A percentile compares a stretch with the other conserved stretches of the same genome.
Evolutionary conservation across 1,140 invertebrate species (phyloP).

Genomic region (Monochamus saltuarius): DNA sequence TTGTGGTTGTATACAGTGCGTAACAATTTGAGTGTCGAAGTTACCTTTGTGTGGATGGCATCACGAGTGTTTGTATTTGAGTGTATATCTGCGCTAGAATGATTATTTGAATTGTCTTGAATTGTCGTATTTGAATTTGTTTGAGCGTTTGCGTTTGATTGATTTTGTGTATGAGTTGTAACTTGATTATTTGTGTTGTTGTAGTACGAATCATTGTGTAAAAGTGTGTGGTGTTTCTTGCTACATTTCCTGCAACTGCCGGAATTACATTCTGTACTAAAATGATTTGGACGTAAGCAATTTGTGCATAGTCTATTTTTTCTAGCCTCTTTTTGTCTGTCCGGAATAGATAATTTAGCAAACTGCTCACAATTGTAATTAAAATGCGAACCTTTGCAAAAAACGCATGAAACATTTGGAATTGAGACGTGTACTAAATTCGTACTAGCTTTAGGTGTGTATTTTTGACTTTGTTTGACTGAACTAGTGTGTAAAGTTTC

Average conservation of each 20-base stretch:
- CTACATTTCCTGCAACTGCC: too few species aligned
- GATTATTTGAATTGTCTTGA: constrained; percentile 8
- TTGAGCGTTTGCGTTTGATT: not conserved
- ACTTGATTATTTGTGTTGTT: not conserved
- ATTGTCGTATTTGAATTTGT: not conserved
- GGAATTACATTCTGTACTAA: constrained; percentile 5
- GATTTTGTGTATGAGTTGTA: not conserved
- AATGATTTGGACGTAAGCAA: constrained; percentile 17
- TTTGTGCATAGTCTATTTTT: not conserved
- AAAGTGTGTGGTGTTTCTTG: too few species aligned
- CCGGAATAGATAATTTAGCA: constrained; percentile 7
- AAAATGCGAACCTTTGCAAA: constrained; percentile 7
- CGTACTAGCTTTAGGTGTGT: not conserved
- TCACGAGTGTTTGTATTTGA: too few species aligned
- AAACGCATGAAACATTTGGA: not conserved
- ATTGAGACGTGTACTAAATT: not conserved
- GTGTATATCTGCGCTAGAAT: not conserved
- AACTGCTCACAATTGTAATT: constrained; percentile 17
- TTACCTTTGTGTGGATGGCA: too few species aligned
- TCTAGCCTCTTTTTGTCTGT: constrained; percentile 11
- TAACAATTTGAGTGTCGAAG: too few species aligned
- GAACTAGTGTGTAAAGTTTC: constrained; percentile 14
- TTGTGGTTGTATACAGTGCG: too few species aligned
- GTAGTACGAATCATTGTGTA: too few species aligned
- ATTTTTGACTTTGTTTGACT: constrained; percentile 3